Conservation (phyloP, 2,888 invertebrate genomes). For the Plutella xylostella region DNA sequence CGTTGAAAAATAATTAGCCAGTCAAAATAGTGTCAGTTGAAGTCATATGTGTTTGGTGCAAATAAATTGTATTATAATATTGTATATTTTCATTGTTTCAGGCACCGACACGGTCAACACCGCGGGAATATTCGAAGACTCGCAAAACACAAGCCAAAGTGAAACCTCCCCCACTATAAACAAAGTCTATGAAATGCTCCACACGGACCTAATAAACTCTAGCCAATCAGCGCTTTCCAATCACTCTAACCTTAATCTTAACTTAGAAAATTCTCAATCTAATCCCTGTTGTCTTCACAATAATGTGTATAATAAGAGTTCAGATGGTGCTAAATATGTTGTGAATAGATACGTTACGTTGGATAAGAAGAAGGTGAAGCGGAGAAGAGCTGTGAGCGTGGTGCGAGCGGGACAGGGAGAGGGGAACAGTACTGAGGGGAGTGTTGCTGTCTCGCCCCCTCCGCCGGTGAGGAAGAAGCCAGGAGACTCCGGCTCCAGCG, state of each 20-base stretch:
- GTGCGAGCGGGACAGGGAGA: slow-evolving; percentile 21
- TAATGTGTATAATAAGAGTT: slow-evolving; percentile 12
- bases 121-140: slow-evolving; percentile 34
- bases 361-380: slow-evolving; percentile 32
- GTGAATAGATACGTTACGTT: slow-evolving; percentile 21
- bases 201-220: slow-evolving; percentile 32
- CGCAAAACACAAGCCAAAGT: slow-evolving; percentile 25
- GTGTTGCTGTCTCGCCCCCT: slow-evolving; percentile 24
- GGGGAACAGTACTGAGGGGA: slow-evolving; percentile 25
- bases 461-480: slow-evolving; percentile 37
- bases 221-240: slow-evolving; percentile 30
- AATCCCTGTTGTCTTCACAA: slow-evolving; percentile 18
- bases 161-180: slow-evolving; percentile 45
- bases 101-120: slow-evolving; percentile 49
- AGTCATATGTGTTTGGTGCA: too few species aligned
- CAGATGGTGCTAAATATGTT: slow-evolving; percentile 30
- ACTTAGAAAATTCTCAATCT: slow-evolving; percentile 2
- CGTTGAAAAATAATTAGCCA: too few species aligned
- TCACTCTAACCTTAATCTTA: slow-evolving; percentile 22
- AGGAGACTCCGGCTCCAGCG: slow-evolving; percentile 54
- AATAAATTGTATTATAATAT: too few species aligned
- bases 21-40: too few species aligned
- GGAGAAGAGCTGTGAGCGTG: slow-evolving; percentile 40
- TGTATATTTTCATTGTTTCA: too few species aligned
- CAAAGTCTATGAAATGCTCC: slow-evolving; percentile 57